Base-by-base conservation (phyloP, 2,888 invertebrate species). In the Chrysina gloriosa region DNA sequence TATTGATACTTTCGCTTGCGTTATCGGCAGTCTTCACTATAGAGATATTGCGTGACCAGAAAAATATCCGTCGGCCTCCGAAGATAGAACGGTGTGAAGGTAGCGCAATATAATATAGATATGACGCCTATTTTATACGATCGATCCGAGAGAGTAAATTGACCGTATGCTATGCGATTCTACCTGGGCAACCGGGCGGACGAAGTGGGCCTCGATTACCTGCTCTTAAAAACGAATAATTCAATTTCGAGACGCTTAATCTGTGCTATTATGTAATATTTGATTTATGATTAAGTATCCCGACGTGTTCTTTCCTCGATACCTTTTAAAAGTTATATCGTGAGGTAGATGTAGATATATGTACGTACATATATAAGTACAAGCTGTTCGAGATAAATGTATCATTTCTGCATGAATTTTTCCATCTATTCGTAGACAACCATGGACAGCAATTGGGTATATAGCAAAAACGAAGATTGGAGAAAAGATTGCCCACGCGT, bases 221-320 rank as follows among this genome's bases (percentile, higher is more conserved):
- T 76, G 75, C 72, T 74, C 72, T 71, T 77, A 73, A 72, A 71
- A 75, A 76, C 77, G 77, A 77, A 77, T 77, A 76, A 77, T 77
- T 77, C 76, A 77, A 78, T 77, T 77, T 52, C 75, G 75, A 71
- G 72, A 73, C 74, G 72, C 73, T 74, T 73, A 75, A 64, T 72
- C 73, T 72, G 74, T 66, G 73, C 75, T 69, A 74, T 76, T 75
- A 76, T 72, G 69, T 72, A 72, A 68, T 71, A 68, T 69, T 29
- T 73, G 71, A 72, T 74, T 74, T 70, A 72, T 70, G 69, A 69
- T 70, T 70, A 67, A 42, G 16, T 42, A n/a, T n/a, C n/a, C n/a
- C n/a, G n/a, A n/a, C n/a, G n/a, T n/a, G n/a, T n/a, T n/a, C n/a
- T n/a, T n/a, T n/a, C n/a, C n/a, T n/a, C n/a, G n/a, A n/a, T n/a